These are phyloP conservation scores for Minunthozetes semirufus DNA, from an alignment of 2,888 invertebrate species.

Conservation along the genomic window DNA sequence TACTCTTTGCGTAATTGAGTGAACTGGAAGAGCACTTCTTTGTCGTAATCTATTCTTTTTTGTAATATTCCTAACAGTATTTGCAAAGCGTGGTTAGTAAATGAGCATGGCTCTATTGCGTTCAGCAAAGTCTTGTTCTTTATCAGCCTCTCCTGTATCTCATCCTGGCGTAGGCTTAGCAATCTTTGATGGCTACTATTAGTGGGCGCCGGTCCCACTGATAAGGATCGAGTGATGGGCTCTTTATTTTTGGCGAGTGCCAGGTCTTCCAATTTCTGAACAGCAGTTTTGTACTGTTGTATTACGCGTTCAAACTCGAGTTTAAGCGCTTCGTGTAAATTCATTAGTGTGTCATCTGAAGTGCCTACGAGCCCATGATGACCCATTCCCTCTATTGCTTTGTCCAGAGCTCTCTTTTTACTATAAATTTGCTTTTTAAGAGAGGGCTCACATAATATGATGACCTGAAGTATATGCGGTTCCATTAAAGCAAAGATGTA, in stretches of 20 bases:
- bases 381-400: slow-evolving; percentile 76
- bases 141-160: slow-evolving; percentile 80
- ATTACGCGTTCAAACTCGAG: slow-evolving; percentile 71
- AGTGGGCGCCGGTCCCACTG: slow-evolving; percentile 62
- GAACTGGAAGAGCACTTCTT: slow-evolving; percentile 66
- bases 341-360: slow-evolving; percentile 56
- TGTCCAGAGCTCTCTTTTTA: slow-evolving; percentile 66
- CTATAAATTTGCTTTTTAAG: slow-evolving; percentile 61
- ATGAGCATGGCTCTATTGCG: slow-evolving; percentile 58
- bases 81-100: slow-evolving; percentile 72
- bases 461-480: slow-evolving; percentile 47
- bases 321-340: slow-evolving; percentile 73
- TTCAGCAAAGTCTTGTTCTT: slow-evolving; percentile 81
- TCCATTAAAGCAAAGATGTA: background rate
- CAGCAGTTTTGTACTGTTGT: slow-evolving; percentile 75
- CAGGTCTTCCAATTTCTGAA: slow-evolving; percentile 68
- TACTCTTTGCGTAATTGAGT: slow-evolving; percentile 56
- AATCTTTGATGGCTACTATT: slow-evolving; percentile 82
- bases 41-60: slow-evolving; percentile 78
- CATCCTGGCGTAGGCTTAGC: slow-evolving; percentile 70
- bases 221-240: slow-evolving; percentile 46
- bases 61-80: slow-evolving; percentile 64
- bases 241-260: slow-evolving; percentile 44
- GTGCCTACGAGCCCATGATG: slow-evolving; percentile 71
- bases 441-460: slow-evolving; percentile 53